Conservation (phyloP, 1,140 invertebrate genomes). For the Drosophila erecta region DNA sequence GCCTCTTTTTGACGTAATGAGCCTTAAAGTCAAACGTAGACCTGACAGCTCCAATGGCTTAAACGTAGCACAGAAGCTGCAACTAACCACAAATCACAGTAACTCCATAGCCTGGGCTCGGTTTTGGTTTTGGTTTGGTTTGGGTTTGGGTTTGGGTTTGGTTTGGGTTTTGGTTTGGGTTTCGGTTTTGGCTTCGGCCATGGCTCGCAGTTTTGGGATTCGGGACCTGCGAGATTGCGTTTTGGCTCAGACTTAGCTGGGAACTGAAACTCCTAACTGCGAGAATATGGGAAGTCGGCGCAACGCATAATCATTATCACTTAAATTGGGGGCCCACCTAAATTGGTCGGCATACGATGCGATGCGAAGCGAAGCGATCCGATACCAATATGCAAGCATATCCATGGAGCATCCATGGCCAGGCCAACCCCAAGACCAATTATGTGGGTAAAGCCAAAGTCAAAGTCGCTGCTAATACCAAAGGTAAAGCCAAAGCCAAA, state of each 20-base stretch:
- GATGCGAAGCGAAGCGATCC: conserved; percentile 2
- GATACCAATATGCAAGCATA: conserved; percentile 17
- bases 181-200: conserved; percentile 11
- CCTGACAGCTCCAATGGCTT: conserved; percentile 76
- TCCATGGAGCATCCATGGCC: conserved; percentile 1
- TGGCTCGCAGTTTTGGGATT: conserved; percentile 2
- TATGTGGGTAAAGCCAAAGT: conserved; percentile 70
- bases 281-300: conserved; percentile 59
- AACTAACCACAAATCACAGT: conserved; percentile 79
- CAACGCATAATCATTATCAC: conserved; percentile 80
- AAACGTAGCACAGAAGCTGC: conserved; percentile 80
- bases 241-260: conserved; percentile 3
- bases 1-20: conserved; percentile 57
- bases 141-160: neutral
- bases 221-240: conserved; percentile 4
- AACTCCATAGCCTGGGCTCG: conserved; percentile 45
- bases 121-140: conserved; percentile 2
- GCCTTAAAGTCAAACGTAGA: conserved; percentile 80
- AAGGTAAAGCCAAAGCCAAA: conserved; percentile 35
- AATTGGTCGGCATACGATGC: conserved; percentile 42
- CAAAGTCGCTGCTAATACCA: conserved; percentile 32
- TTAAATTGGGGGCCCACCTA: conserved; percentile 69
- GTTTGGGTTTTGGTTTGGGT: neutral
- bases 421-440: conserved; percentile 48
- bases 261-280: conserved; percentile 37